Evolutionary conservation across 2,888 invertebrate genomes (phyloP).

Genomic region (Panzeria rudis): DNA sequence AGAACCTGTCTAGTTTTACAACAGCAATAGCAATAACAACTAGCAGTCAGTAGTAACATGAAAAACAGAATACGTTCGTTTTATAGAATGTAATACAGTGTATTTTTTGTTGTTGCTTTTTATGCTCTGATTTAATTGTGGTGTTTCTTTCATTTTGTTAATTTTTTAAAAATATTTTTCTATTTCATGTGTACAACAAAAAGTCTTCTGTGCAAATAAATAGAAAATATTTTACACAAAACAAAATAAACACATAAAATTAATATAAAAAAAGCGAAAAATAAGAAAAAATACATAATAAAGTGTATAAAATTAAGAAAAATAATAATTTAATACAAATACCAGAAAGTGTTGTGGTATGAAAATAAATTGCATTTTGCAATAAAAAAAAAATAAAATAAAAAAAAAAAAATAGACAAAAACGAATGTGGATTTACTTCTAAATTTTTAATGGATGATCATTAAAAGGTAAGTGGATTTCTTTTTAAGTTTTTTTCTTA

Average conservation of each 20-base stretch:
- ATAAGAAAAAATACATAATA: conserved; percentile 29
- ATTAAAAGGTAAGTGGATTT: conserved; percentile 37
- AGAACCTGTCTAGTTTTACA: conserved; percentile 65
- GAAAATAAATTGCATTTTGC: conserved; percentile 47
- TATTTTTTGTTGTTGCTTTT: conserved; percentile 55
- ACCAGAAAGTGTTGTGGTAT: conserved; percentile 34
- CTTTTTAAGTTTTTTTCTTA: too few species aligned
- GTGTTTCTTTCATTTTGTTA: conserved; percentile 61
- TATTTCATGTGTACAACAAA: conserved; percentile 48
- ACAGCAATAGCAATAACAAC: conserved; percentile 36
- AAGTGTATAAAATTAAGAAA: conserved; percentile 45
- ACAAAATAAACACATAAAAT: conserved; percentile 26
- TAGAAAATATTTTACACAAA: conserved; percentile 47
- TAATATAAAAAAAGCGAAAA: conserved; percentile 17
- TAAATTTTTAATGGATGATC: conserved; percentile 16
- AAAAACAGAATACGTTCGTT: conserved; percentile 45
- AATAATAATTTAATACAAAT: conserved; percentile 38
- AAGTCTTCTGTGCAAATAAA: conserved; percentile 42
- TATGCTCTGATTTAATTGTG: conserved; percentile 70
- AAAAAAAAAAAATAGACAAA: conserved; percentile 6
- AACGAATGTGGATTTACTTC: conserved; percentile 45
- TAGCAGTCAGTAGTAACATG: conserved; percentile 13
- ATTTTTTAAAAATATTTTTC: conserved; percentile 14
- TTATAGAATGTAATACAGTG: conserved; percentile 47
- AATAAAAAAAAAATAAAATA: not conserved